phyloP scores from a whole-genome alignment of 2,888 invertebrate genomes.

The Netelia virgata region DNA sequence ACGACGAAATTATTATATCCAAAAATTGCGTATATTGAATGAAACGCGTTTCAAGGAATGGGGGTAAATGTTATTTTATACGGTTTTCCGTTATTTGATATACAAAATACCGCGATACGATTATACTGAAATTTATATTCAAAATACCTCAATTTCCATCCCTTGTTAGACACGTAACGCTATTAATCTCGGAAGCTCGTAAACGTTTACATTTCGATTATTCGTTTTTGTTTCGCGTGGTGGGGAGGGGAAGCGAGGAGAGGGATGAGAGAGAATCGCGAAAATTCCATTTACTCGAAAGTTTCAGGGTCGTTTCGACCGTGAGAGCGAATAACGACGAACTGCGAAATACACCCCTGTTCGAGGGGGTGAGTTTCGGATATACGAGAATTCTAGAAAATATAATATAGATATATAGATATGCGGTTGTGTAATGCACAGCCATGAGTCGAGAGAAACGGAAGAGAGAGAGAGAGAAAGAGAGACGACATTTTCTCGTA shows the following conservation, averaged over 20 bases:
- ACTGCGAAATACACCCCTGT: slow-evolving; percentile 19
- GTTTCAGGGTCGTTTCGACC: slow-evolving; percentile 27
- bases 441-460: slow-evolving; percentile 16
- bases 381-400: background rate
- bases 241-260: background rate
- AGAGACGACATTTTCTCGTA: slow-evolving; percentile 23
- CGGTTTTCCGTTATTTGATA: too few relatives aligned
- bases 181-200: too few relatives aligned
- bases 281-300: slow-evolving; percentile 49
- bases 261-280: background rate
- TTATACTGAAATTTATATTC: too few relatives aligned
- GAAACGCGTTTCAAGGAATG: too few relatives aligned
- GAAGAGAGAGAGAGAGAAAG: slow-evolving; percentile 43
- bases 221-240: background rate
- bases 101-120: too few relatives aligned
- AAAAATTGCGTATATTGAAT: too few relatives aligned
- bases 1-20: too few relatives aligned
- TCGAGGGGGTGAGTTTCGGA: background rate
- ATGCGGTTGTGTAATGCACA: slow-evolving; percentile 14
- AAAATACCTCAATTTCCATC: too few relatives aligned
- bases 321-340: slow-evolving; percentile 19
- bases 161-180: too few relatives aligned
- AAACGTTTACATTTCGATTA: slow-evolving; percentile 23
- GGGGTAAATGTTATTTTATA: too few relatives aligned
- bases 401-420: slow-evolving; percentile 1